Evolutionary conservation across 1,140 invertebrate genomes (phyloP).

Genomic region (Sipha flava): DNA sequence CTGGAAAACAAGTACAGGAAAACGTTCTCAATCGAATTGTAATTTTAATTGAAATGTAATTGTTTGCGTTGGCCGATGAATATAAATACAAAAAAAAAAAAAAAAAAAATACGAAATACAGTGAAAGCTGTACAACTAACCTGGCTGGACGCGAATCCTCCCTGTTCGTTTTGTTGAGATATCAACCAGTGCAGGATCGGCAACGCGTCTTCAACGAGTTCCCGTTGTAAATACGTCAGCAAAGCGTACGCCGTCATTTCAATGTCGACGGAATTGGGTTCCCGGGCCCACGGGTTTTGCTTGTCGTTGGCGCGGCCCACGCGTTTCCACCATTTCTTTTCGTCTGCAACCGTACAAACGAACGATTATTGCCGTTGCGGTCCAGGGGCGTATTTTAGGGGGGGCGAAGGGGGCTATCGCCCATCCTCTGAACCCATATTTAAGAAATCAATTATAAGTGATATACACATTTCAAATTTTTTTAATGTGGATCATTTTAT

Average conservation of each 20-base stretch:
- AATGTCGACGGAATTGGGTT: constrained; percentile 68
- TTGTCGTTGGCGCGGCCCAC: constrained; percentile 49
- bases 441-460: no score
- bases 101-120: no score
- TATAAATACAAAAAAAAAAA: no score
- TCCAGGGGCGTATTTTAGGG: no score
- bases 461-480: no score
- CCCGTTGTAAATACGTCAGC: constrained; percentile 56
- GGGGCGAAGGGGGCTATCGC: no score
- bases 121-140: constrained; percentile 39
- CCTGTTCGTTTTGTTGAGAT: constrained; percentile 65
- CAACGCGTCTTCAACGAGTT: constrained; percentile 58
- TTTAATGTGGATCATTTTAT: no score
- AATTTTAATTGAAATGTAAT: no score
- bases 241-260: constrained; percentile 81
- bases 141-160: constrained; percentile 74
- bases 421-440: no score
- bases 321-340: constrained; percentile 65
- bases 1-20: constrained; percentile 42
- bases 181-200: constrained; percentile 79
- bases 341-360: constrained; percentile 43
- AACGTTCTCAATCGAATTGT: no score
- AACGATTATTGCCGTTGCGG: no score
- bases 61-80: no score
- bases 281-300: constrained; percentile 57